Percentiles rank a stretch among this genome's conserved stretches.
phyloP scores from a whole-genome alignment of 2,113 vertebrate genomes.

The Balaenoptera acutorostrata region DNA sequence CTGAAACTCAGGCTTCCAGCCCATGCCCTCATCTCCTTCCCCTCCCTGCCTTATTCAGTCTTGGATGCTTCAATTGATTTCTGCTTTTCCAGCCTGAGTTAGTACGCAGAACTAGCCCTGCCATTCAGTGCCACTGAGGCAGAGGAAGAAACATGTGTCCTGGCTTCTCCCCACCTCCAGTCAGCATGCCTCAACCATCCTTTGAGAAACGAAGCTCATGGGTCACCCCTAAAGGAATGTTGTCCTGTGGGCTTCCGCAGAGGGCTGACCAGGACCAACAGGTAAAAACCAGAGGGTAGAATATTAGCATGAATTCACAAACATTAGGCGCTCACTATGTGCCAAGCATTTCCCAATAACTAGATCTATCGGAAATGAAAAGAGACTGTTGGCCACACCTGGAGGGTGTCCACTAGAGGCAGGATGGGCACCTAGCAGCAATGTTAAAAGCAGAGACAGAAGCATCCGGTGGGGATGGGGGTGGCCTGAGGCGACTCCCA shows the following conservation, averaged over 20 bases:
- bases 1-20: neutral
- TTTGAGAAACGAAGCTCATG: neutral
- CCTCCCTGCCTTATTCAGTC: neutral
- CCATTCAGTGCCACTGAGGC: neutral
- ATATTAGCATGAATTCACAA: neutral
- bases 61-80: neutral
- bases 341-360: neutral
- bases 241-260: neutral
- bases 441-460: neutral
- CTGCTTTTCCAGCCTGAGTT: neutral
- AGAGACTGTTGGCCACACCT: neutral
- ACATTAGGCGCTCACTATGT: neutral
- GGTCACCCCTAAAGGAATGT: neutral
- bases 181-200: neutral
- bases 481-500: neutral
- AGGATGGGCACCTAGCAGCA: neutral
- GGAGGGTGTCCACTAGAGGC: neutral
- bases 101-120: neutral
- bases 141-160: neutral
- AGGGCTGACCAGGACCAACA: neutral
- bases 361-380: neutral
- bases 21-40: fast-evolving
- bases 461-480: no score
- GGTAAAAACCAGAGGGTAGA: neutral
- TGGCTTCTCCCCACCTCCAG: neutral